These are phyloP conservation scores for Pollenia labialis DNA, from an alignment of 2,888 invertebrate species.

Conservation along the genomic window DNA sequence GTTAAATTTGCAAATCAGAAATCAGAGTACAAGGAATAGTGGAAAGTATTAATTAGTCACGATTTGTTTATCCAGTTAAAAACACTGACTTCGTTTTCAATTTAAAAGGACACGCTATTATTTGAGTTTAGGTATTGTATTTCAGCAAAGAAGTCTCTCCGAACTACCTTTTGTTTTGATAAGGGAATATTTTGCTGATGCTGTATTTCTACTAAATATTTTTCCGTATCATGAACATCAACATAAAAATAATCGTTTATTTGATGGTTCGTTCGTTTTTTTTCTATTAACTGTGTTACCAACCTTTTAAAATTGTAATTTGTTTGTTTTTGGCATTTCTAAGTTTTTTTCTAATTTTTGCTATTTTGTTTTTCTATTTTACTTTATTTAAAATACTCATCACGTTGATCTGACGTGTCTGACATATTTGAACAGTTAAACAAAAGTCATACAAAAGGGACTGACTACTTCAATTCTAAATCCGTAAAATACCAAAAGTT, in stretches of 20 bases:
- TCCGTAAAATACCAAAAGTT: constrained; percentile 2
- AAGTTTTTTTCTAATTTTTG: not conserved
- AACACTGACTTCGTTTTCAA: too few species aligned
- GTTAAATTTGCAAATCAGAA: too few species aligned
- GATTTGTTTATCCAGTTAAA: too few species aligned
- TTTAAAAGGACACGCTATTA: too few species aligned
- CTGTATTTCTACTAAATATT: constrained; percentile 30
- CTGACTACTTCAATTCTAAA: constrained; percentile 13
- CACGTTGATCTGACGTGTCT: constrained; percentile 49
- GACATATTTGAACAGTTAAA: constrained; percentile 18
- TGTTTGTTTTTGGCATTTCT: constrained; percentile 33
- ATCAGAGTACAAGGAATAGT: too few species aligned
- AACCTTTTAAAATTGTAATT: constrained; percentile 43
- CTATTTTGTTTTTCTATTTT: not conserved
- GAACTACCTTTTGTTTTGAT: too few species aligned
- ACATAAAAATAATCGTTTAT: not conserved
- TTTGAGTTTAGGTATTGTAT: too few species aligned
- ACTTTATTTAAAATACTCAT: constrained; percentile 31
- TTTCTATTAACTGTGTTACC: constrained; percentile 52
- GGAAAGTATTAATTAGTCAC: too few species aligned
- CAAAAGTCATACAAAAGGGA: not conserved
- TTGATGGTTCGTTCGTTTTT: not conserved
- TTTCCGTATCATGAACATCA: constrained; percentile 31
- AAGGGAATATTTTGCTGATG: not conserved
- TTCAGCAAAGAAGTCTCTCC: too few species aligned